These are phyloP conservation scores for Poeciliopsis paucimaculata DNA, from an alignment of 2,797 vertebrate species.

Conservation along the genomic window DNA sequence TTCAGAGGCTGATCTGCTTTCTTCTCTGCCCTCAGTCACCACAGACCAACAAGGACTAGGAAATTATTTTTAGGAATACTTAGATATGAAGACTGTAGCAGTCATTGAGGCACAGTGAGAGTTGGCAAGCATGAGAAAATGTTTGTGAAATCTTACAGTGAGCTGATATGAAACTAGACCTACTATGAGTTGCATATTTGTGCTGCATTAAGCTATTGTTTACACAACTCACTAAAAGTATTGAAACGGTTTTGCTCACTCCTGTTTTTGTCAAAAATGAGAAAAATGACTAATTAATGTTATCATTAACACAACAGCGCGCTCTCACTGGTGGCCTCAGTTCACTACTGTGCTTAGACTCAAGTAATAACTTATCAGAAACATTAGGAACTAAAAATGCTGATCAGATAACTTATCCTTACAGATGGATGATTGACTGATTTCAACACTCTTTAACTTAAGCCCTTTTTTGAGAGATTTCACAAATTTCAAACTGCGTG, in stretches of 20 bases:
- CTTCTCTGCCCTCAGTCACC: slow-evolving; percentile 16
- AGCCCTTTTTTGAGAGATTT: not conserved
- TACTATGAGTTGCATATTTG: not conserved
- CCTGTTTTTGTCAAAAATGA: not conserved
- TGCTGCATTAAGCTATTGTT: not conserved
- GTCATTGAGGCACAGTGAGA: slow-evolving; percentile 11
- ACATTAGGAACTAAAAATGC: not conserved
- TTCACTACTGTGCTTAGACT: not conserved
- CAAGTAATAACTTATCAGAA: not conserved
- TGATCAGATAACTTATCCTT: not conserved
- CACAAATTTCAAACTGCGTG: not conserved
- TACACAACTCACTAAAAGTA: not conserved
- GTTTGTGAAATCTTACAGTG: slow-evolving; percentile 13
- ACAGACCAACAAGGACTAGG: slow-evolving; percentile 23
- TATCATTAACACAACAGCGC: not conserved
- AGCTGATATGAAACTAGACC: slow-evolving; percentile 10
- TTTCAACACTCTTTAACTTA: not conserved
- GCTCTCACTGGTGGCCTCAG: not conserved
- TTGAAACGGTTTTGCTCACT: not conserved
- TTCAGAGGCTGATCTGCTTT: slow-evolving; percentile 28
- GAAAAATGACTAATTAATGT: not conserved
- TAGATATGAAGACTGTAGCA: slow-evolving; percentile 17
- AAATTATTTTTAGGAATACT: slow-evolving; percentile 21
- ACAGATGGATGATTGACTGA: not conserved
- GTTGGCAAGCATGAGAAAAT: slow-evolving; percentile 34